These are phyloP conservation scores for Stichopus chloronotus DNA, from an alignment of 35 echinoderm and acorn worm species.

Conservation along the genomic window DNA sequence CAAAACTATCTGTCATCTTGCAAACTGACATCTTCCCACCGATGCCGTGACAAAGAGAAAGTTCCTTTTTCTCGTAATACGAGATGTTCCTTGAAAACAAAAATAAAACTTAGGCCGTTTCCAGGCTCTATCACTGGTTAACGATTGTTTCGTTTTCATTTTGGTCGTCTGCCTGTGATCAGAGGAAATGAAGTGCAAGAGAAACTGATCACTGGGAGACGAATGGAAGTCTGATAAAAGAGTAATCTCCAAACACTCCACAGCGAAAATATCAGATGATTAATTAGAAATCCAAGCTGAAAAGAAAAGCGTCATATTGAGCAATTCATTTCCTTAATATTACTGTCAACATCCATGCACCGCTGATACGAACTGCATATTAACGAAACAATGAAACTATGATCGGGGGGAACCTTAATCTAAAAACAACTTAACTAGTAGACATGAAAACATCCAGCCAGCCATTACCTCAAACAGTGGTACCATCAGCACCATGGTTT, in stretches of 20 bases:
- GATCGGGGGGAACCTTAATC: not conserved
- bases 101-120: not conserved
- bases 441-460: not conserved
- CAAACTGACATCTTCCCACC: not conserved
- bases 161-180: not conserved
- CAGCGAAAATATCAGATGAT: not conserved
- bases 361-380: not conserved
- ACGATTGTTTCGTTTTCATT: slow-evolving; percentile 1
- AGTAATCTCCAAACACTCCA: not conserved
- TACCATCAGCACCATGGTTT: too few species aligned
- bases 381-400: not conserved
- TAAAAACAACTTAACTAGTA: not conserved
- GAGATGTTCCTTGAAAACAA: slow-evolving; percentile 14
- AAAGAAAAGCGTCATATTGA: not conserved
- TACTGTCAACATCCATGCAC: not conserved
- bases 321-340: slow-evolving; percentile 10
- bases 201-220: not conserved
- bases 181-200: not conserved
- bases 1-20: not conserved
- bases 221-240: slow-evolving; percentile 3
- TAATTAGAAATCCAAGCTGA: slow-evolving; percentile 1
- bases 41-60: not conserved
- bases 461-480: not conserved
- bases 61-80: slow-evolving; percentile 6
- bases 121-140: not conserved